Evolutionary conservation across 1,140 invertebrate species (phyloP), one percentile per base, ranked within the genome.

Genomic region (Micrasema longulum): DNA sequence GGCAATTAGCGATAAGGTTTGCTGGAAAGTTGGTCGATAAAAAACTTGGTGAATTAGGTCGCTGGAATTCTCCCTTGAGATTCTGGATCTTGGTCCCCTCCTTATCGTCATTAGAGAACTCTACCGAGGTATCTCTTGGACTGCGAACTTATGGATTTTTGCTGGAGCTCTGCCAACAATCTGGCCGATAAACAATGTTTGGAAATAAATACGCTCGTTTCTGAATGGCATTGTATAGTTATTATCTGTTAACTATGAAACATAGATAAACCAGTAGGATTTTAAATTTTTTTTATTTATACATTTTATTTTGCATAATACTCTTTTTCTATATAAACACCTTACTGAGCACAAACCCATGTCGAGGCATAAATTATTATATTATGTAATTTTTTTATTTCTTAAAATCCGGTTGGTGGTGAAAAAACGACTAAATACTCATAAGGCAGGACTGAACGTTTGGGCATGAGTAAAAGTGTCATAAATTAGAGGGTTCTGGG

Each of bases 1-100:
- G 62, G 62, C 62, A 64, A 64, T 64, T 64, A 64, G 62, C 45
- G 62, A 64, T 64, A 64, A 47, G 45, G 41, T 47, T 64, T 31
- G 14, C 12, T 12, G 22, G 62, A 16, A 64, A 48, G 41, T 64
- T 36, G 45, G 22, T n/a, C 62, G n/a, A 64, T 64, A 64, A 64
- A n/a, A 64, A 64, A 64, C 22, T 47, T 64, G 11, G 23, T 18
- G 62, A 64, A 64, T 64, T 64, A 48, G 62, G 43, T 45, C 41
- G 23, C 41, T 47, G 22, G 22, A 12, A 23, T 31, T 31, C 7
- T 35, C 53, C 53, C 53, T 2, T 1, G n/a, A 23, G 26, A 53
- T 12, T 36, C 26, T n/a, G 31, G 53, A 31, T 36, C 48, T 23
- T 12, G 3, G 20, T 52, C 48, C 16, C 48, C 10, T 11, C 23